Evolutionary conservation across 2,797 vertebrate genomes (phyloP), one percentile per base, ranked within the genome.

Genomic region (Pogoniulus pusillus): DNA sequence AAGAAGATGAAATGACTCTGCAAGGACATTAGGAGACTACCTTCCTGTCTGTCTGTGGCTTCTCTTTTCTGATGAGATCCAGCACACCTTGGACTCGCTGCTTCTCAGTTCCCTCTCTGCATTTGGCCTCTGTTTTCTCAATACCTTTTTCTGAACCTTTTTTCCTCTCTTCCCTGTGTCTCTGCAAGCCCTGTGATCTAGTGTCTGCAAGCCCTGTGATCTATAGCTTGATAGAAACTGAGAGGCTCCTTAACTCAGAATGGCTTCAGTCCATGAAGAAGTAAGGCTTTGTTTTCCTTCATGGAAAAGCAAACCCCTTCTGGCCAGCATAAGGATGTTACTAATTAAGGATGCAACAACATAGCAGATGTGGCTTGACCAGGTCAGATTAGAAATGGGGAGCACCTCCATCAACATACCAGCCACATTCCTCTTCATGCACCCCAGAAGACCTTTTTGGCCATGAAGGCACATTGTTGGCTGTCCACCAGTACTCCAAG

Each of bases 1-100:
- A 98, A 96, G 98, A 97, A 93, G 98, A 98, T 24, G 98, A 98
- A 89, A 96, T 94, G 26, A 30, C 93, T 62, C 94, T 94, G 80
- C 97, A 95, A 23, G 94, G 92, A 93, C 94, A 91, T 94, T 97
- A 96, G 85, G 83, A 93, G 91, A 91, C 47, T 45, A 22, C 51
- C 83, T 83, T 71, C 55, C 83, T 70, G 30, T 86, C 87, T 53
- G 24, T 60, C 84, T 54, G 5, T 82, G 93, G 68, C 74, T 90
- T 89, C 80, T 86, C 34, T 72, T 79, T 76, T 35, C 85, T 70
- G 8, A 45, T 35, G 51, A 14, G 15, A 81, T 27, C 34, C 69
- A 3, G 14, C 58, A 29, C 3, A 12, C 20, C n/a, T 41, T 47
- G 83, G 63, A 87, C 34, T 80, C 35, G 19, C n/a, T 53, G 64